These are phyloP conservation scores for Margaritifera margaritifera DNA, from an alignment of 2,888 invertebrate genomes.

Conservation along the genomic window DNA sequence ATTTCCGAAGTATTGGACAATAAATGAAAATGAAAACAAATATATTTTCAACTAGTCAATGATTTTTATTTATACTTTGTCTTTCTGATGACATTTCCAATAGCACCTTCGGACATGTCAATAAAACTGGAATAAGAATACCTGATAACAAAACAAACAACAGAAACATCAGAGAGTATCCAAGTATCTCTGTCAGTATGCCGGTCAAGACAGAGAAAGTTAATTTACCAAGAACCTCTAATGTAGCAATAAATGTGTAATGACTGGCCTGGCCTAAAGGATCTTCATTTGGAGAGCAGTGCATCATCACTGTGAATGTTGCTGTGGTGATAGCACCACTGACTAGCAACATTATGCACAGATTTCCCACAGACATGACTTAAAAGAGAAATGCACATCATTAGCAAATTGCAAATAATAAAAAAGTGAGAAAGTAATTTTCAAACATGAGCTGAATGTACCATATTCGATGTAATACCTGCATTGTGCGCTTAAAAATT, in stretches of 20 bases:
- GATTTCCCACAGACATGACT: slow-evolving; percentile 31
- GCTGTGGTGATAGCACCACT: slow-evolving; percentile 72
- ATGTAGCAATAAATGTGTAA: slow-evolving; percentile 70
- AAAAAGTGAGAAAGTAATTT: too few relatives aligned
- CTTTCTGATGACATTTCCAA: slow-evolving; percentile 20
- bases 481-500: too few relatives aligned
- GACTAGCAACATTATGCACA: slow-evolving; percentile 59
- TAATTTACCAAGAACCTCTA: slow-evolving; percentile 72
- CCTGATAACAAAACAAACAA: slow-evolving; percentile 61
- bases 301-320: slow-evolving; percentile 73
- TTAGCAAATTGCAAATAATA: too few relatives aligned
- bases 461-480: too few relatives aligned
- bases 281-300: slow-evolving; percentile 67
- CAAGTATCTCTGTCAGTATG: slow-evolving; percentile 63
- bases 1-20: too few relatives aligned
- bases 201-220: slow-evolving; percentile 67
- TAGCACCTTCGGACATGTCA: slow-evolving; percentile 34
- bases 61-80: slow-evolving; percentile 19
- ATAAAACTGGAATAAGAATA: slow-evolving; percentile 45
- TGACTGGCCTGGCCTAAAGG: slow-evolving; percentile 68
- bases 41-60: slow-evolving; percentile 4
- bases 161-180: slow-evolving; percentile 64
- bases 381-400: slow-evolving; percentile 15
- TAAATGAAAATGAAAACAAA: too few relatives aligned
- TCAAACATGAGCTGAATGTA: too few relatives aligned